Evolutionary conservation across 2,113 vertebrate species (phyloP).

Genomic region (Motacilla alba): DNA sequence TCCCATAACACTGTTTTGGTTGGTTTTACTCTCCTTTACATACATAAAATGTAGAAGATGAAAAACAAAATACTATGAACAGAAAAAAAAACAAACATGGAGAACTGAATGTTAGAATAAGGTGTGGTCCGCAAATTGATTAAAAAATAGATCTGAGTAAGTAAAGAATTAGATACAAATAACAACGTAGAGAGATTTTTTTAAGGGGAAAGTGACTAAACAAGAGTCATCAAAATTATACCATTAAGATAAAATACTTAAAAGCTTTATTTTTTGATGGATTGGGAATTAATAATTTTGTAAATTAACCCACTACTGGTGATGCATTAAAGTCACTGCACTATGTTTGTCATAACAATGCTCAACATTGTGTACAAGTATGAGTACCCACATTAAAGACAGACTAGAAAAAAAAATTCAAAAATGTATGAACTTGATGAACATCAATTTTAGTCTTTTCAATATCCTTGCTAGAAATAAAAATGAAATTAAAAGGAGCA

Average conservation of each 20-base stretch:
- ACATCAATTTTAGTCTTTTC: not conserved
- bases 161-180: not conserved
- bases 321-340: not conserved
- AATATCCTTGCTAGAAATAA: not conserved
- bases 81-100: not conserved
- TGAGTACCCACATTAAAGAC: not conserved
- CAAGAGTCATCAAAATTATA: not conserved
- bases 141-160: not conserved
- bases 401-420: not conserved
- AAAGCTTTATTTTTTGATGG: not conserved
- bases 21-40: not conserved
- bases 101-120: not conserved
- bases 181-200: not conserved
- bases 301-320: not conserved
- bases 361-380: not conserved
- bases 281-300: not conserved
- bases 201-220: rapidly evolving
- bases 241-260: not conserved
- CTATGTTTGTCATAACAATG: not conserved
- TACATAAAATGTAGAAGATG: not conserved
- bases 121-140: not conserved
- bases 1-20: not conserved
- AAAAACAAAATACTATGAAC: not conserved
- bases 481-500: not conserved
- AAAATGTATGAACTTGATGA: not conserved